Base-by-base conservation (phyloP, 2,113 vertebrate species). In the pig (Sus scrofa) region DNA sequence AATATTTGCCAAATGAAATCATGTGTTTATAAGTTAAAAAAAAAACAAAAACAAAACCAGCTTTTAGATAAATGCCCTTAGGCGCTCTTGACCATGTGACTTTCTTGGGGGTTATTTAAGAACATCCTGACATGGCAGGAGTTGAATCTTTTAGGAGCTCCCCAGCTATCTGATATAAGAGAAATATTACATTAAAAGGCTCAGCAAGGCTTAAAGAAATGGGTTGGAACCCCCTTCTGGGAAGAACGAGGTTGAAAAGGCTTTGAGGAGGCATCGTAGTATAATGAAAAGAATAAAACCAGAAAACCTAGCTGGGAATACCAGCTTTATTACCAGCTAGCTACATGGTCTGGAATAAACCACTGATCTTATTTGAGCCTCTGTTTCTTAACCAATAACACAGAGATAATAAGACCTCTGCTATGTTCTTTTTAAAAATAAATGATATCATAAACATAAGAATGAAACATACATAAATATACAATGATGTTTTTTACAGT, bases 71-170 rank as follows among this genome's bases (percentile, higher is more conserved):
- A 94, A 50, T 83, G 18, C 37, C 70, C 16, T 74, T 82, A 68
- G 62, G 13, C 3, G 32, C 5, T 67, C 0, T 30, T 91, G 39
- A 52, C 79, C 37, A 68, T 10, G 54, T 34, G n/a, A 56, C 26
- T 94, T 77, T 74, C 63, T 27, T 82, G 20, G 20, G 20, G 16
- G 83, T 71, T 24, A 56, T 24, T 60, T 37, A 88, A 86, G 18
- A 74, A 22, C 54, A 87, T 62, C 63, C 83, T 84, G 6, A 73
- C 11, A 4, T 86, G 39, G 8, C n/a, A 92, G 52, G 44, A 32
- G 27, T 52, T 67, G 52, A 96, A 54, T 82, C 10, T 96, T 97
- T 92, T 11, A 52, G 85, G n/a, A 90, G 62, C 3, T 12, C 27
- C 26, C 67, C 1, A 30, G 32, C 8, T 73, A 37, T 89, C 39